Conservation (phyloP, 1,140 invertebrate genomes). For the Phymorhynchus buccinoides region DNA sequence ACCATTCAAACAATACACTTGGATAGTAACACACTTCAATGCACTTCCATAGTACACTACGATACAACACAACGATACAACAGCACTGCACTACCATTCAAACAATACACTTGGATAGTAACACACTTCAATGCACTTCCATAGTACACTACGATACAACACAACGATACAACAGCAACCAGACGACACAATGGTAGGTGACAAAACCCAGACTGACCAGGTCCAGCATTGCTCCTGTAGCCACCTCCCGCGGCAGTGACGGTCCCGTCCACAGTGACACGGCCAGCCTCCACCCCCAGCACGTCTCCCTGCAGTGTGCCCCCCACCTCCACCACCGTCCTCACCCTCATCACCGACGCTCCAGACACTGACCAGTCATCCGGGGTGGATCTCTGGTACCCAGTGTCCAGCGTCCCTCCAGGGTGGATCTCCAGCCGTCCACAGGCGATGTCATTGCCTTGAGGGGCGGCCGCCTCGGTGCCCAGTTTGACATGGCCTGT, state of each 20-base stretch:
- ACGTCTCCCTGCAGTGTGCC: conserved; percentile 29
- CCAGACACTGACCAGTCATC: not conserved
- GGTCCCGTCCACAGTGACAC: conserved; percentile 23
- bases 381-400: conserved; percentile 27
- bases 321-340: conserved; percentile 24
- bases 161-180: too few species aligned
- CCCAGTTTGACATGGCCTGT: conserved; percentile 38
- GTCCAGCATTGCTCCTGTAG: conserved; percentile 41
- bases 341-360: not conserved
- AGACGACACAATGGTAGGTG: not conserved
- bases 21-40: too few species aligned
- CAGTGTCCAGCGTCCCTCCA: conserved; percentile 29
- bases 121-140: not conserved
- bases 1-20: too few species aligned
- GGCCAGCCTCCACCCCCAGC: conserved; percentile 1
- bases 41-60: too few species aligned
- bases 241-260: conserved; percentile 20
- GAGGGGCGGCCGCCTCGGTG: not conserved
- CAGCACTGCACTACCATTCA: too few species aligned
- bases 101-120: too few species aligned
- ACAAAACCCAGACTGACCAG: conserved; percentile 45
- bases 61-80: too few species aligned
- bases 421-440: conserved; percentile 20
- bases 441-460: conserved; percentile 6
- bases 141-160: not conserved